These are phyloP conservation scores for Corythornis leucogaster DNA, from an alignment of 2,797 vertebrate genomes.

Conservation along the genomic window DNA sequence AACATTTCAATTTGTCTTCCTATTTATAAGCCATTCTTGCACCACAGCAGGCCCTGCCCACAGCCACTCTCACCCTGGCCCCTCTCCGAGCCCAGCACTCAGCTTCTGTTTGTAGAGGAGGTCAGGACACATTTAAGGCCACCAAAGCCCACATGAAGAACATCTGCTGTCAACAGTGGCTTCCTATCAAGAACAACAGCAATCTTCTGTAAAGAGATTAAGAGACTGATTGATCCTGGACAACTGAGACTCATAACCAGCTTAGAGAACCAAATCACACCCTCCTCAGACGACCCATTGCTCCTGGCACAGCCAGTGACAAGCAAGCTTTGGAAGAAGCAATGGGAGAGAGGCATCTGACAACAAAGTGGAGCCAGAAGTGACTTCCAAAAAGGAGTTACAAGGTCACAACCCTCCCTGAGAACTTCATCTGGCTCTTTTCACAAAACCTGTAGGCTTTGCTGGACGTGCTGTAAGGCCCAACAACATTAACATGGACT, in stretches of 20 bases:
- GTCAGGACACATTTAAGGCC: background rate
- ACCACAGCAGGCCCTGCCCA: accelerated
- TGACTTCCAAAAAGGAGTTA: background rate
- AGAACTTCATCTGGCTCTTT: background rate
- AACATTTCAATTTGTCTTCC: background rate
- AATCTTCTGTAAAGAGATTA: background rate
- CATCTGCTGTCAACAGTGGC: background rate
- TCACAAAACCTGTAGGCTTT: background rate
- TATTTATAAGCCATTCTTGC: background rate
- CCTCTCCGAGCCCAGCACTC: background rate
- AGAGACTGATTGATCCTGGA: background rate
- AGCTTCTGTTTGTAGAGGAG: background rate
- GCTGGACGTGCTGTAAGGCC: background rate
- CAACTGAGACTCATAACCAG: background rate
- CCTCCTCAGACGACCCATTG: background rate
- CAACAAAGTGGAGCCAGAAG: background rate
- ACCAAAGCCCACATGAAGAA: background rate
- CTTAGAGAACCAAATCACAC: background rate
- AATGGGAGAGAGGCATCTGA: background rate
- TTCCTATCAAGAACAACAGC: background rate
- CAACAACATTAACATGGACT: background rate
- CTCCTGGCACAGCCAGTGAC: background rate
- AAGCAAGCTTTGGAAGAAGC: background rate
- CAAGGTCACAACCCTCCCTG: background rate
- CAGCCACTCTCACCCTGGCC: background rate